Conservation (phyloP, 2,113 vertebrate genomes). For the Jacana jacana region DNA sequence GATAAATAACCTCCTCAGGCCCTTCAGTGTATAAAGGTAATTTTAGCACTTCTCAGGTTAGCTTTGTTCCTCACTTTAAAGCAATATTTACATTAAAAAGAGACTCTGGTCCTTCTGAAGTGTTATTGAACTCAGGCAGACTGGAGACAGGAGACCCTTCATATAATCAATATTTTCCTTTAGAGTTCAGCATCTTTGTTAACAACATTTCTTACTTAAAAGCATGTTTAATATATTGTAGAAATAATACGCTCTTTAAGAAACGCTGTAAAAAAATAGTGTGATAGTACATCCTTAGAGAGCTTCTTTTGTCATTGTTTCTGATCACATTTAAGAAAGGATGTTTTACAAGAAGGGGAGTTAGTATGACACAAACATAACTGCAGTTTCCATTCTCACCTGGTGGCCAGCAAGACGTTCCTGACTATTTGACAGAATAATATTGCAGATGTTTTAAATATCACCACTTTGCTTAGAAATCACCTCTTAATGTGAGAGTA, state of each 20-base stretch:
- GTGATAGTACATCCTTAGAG: background rate
- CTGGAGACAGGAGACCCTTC: background rate
- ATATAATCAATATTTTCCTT: background rate
- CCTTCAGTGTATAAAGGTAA: background rate
- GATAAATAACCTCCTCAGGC: background rate
- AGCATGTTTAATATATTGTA: background rate
- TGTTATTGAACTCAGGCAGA: background rate
- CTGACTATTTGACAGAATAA: background rate
- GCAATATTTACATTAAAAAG: conserved; percentile 2
- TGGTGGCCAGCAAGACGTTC: background rate
- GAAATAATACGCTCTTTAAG: background rate
- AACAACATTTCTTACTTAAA: background rate
- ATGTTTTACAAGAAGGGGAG: background rate
- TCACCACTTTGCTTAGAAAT: background rate
- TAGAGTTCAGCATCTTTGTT: background rate
- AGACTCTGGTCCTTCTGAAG: background rate
- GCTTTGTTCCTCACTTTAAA: background rate
- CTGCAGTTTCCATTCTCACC: background rate
- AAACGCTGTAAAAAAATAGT: background rate
- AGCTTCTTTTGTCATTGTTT: background rate
- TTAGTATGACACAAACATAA: background rate
- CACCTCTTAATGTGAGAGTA: background rate
- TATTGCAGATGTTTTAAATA: background rate
- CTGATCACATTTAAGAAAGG: background rate
- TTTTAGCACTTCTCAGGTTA: background rate